Evolutionary conservation across 2,797 vertebrate species (phyloP), one percentile per base, ranked within the genome.

Genomic region (Austrolebias charrua): DNA sequence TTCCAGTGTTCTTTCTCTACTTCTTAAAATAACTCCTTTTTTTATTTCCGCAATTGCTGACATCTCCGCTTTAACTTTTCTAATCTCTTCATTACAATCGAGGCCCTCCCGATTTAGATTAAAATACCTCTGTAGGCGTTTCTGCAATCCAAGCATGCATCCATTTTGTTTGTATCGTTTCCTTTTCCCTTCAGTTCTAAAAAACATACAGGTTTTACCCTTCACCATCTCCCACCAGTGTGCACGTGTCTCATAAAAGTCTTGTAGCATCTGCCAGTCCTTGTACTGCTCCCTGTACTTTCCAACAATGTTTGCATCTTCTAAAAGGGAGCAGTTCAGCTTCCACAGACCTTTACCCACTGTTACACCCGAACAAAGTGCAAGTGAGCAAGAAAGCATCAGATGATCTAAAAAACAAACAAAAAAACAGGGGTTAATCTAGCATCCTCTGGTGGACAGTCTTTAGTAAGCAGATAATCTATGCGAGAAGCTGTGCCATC

Each of bases 151-250:
- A 63, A 64, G 2, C 76, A 73, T 72, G 43, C 14, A 2, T 19
- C 45, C 24, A 0, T 59, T 7, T 31, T 71, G 0, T 33, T 1
- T 31, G 13, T 20, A 18, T 74, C 78, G n/a, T 18, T 64, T 66
- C 0, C 1, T 29, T 15, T 45, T 65, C 1, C 79, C 73, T 16
- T 1, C 31, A 6, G 38, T 1, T 29, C 12, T 67, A 63, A 84
- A 84, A n/a, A 77, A 86, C 0, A 7, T 48, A 51, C 16, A 33
- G 0, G 73, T 80, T 65, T 13, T 55, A 1, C 8, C 10, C 19
- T 72, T 82, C 1, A 83, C 72, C 76, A 74, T 78, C 6, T 82
- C 77, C 77, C 82, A 78, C 69, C 69, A 71, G 0, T 49, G 45
- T 49, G 51, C 51, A 5, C 10, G 43, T 55, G 62, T 6, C 0